Percentiles rank a stretch among this genome's conserved stretches.
Conservation (phyloP, 2,888 invertebrate species). For the Apocheima hispidaria region DNA sequence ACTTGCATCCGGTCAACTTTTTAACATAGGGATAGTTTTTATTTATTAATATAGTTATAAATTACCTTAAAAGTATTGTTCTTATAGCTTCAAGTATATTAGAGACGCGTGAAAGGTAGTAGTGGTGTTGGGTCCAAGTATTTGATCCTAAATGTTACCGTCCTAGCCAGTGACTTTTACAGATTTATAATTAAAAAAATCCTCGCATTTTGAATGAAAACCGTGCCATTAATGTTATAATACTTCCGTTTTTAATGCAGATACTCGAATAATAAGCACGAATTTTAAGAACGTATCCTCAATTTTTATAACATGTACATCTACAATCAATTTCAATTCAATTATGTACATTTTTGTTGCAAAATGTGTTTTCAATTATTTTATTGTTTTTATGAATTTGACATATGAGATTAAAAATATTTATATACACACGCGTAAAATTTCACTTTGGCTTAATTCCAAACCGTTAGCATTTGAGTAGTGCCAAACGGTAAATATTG, state of each 20-base stretch:
- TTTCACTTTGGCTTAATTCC: constrained; percentile 37
- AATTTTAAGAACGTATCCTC: constrained; percentile 16
- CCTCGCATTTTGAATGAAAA: constrained; percentile 26
- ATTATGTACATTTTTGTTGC: too few species aligned
- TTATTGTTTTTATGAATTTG: not conserved
- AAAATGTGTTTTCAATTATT: not conserved
- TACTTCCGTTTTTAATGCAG: constrained; percentile 45
- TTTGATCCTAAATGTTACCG: constrained; percentile 64
- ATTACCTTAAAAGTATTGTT: constrained; percentile 82
- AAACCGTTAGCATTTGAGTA: constrained; percentile 50
- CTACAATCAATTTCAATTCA: not conserved
- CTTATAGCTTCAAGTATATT: constrained; percentile 65
- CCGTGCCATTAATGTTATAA: constrained; percentile 55
- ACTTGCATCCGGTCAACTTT: constrained; percentile 70
- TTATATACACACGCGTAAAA: not conserved
- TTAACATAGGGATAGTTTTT: constrained; percentile 53
- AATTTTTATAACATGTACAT: constrained; percentile 18
- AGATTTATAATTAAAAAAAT: constrained; percentile 35
- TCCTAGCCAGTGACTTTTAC: constrained; percentile 69
- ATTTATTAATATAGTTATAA: constrained; percentile 60
- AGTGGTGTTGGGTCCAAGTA: constrained; percentile 62
- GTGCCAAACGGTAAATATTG: constrained; percentile 74
- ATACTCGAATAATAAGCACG: constrained; percentile 48
- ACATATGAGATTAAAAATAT: constrained; percentile 8
- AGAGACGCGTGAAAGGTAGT: constrained; percentile 64